These are phyloP conservation scores for Mesodorylaimus sp. DNA, from an alignment of 2,888 invertebrate genomes.

Conservation along the genomic window DNA sequence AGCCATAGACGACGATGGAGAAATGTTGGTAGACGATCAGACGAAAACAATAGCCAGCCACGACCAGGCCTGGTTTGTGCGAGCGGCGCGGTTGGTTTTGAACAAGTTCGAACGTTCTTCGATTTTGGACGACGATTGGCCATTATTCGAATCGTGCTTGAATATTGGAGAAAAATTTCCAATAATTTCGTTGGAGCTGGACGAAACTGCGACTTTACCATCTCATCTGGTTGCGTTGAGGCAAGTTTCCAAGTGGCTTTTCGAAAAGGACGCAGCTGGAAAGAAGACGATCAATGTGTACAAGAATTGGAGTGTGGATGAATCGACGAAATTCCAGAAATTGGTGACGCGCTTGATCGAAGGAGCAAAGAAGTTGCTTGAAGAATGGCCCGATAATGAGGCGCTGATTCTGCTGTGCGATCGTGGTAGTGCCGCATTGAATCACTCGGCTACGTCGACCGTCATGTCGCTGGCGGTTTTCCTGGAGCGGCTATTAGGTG, in stretches of 20 bases:
- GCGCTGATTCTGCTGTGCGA: background rate
- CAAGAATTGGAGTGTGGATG: background rate
- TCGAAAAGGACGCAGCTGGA: background rate
- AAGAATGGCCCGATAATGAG: conserved; percentile 7
- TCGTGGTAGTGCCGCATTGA: background rate
- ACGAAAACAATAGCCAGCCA: too few species aligned
- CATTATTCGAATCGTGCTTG: too few species aligned
- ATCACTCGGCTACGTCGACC: conserved; percentile 46
- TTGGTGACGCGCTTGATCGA: background rate
- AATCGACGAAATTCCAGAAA: background rate
- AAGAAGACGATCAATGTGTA: background rate
- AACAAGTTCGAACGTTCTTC: too few species aligned
- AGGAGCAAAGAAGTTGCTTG: background rate
- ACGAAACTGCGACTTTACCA: too few species aligned
- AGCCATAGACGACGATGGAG: too few species aligned
- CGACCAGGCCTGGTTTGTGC: too few species aligned
- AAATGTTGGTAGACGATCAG: too few species aligned
- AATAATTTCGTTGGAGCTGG: too few species aligned
- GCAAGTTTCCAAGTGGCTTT: background rate
- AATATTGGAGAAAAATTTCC: too few species aligned
- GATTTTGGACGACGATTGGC: too few species aligned
- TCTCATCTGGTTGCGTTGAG: background rate
- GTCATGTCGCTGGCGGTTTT: conserved; percentile 72
- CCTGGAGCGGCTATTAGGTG: conserved; percentile 64
- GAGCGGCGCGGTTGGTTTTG: too few species aligned